Evolutionary conservation across 2,113 vertebrate genomes (phyloP).

Genomic region (Neopipo cinnamomea): DNA sequence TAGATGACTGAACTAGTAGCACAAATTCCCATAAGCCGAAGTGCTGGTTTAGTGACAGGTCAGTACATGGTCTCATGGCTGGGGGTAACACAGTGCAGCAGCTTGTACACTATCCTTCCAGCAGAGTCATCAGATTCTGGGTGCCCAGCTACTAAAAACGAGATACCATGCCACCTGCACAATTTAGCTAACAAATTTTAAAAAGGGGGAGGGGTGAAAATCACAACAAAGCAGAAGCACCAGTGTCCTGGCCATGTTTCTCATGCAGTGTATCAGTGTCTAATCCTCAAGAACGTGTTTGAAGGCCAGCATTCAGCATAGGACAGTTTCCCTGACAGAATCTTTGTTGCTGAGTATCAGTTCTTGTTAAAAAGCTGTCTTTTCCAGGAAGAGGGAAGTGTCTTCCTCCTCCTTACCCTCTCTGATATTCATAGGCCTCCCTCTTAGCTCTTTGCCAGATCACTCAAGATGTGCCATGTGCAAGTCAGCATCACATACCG

Average conservation of each 20-base stretch:
- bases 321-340: background rate
- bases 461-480: background rate
- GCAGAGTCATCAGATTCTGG: background rate
- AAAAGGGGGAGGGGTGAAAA: accelerated
- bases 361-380: background rate
- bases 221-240: background rate
- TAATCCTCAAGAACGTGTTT: background rate
- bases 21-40: background rate
- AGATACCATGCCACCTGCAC: background rate
- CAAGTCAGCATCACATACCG: background rate
- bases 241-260: background rate
- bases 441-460: background rate
- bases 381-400: background rate
- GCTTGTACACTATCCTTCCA: background rate
- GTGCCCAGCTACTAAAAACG: background rate
- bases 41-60: background rate
- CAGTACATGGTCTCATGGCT: background rate
- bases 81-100: background rate
- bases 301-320: background rate
- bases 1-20: background rate
- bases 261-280: background rate
- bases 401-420: background rate
- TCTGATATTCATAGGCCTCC: background rate
- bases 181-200: background rate
- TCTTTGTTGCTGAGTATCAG: background rate